A percentile compares a stretch with the other conserved stretches of the same genome.
phyloP scores from a whole-genome alignment of 2,888 invertebrate genomes.

The Polymixis flavicincta region DNA sequence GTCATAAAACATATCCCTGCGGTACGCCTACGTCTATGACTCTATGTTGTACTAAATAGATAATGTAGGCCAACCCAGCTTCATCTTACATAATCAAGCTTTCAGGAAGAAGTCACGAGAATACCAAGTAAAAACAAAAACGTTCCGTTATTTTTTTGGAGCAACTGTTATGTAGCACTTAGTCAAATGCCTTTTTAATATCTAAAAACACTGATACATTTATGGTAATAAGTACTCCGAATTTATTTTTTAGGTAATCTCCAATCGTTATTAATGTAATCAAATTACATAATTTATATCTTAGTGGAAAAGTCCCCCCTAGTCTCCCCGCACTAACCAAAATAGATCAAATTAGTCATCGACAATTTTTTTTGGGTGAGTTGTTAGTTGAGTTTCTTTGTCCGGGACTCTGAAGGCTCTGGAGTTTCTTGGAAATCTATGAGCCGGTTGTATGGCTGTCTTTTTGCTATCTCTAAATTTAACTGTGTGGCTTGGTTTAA shows the following conservation, averaged over 20 bases:
- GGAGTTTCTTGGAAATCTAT: background rate
- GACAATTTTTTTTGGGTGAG: background rate
- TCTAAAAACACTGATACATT: background rate
- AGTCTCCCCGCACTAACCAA: background rate
- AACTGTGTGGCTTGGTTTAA: background rate
- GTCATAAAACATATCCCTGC: constrained; percentile 21
- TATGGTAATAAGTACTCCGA: background rate
- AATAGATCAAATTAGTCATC: constrained; percentile 5
- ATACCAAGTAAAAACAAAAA: background rate
- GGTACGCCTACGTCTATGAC: constrained; percentile 9
- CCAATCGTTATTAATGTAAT: background rate
- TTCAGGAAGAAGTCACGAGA: background rate
- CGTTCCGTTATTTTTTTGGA: background rate
- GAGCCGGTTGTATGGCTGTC: background rate
- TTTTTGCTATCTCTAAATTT: background rate
- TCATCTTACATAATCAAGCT: background rate
- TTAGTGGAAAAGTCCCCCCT: background rate
- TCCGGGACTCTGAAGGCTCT: background rate
- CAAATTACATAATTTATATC: too few relatives aligned
- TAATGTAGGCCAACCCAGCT: background rate
- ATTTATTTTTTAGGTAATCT: background rate
- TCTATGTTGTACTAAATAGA: constrained; percentile 2
- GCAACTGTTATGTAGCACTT: background rate
- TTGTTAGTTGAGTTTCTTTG: constrained; percentile 13
- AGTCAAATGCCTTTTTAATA: constrained; percentile 1